Base-by-base conservation (phyloP, 2,113 vertebrate genomes). In the Rhinoderma darwinii region DNA sequence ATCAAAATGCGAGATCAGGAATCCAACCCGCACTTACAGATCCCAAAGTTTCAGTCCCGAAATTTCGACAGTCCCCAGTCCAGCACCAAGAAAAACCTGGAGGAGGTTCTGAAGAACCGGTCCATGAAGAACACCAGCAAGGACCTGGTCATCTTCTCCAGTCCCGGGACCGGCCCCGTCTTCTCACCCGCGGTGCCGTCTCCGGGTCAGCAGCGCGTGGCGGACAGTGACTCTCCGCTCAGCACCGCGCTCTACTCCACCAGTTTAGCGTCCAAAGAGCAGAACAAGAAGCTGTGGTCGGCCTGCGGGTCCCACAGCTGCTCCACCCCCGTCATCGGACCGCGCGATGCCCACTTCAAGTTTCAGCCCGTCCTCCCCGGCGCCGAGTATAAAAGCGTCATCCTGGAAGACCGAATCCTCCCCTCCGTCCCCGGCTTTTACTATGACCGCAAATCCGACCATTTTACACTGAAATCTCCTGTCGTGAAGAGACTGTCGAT, bases 1-100 rank as follows among this genome's bases (percentile, higher is more conserved):
- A 97, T 97, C 54, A 94, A 94, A 85, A 96, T 94, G 92, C 93
- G 94, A 61, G 96, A 96, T 61, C 91, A 93, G 0, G 89, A 94
- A 63, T 91, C 94, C 6, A 94, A 96, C 81, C 93, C 95, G 0
- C 89, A 92, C 0, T 92, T 93, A 88, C 95, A 96, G 90, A 97
- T 98, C 35, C 94, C 95, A 0, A 97, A 96, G 75, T 94, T 96
- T 41, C 95, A 93, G 7, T 95, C 96, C 18, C 91, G 59, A 80
- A 95, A 90, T 89, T 96, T 95, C 1, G 94, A 96, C 89, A 96
- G 94, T 87, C 94, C 96, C 0, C 96, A 95, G 91, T 84, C 88
- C 5, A 94, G 91, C 22, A 87, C 89, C 5, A 93, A 91, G 85
- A 93, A 91, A 83, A 95, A 95, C 78, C 88, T 96, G 87, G 96